Evolutionary conservation across 2,888 invertebrate genomes (phyloP).

Genomic region (Resseliella maxima): DNA sequence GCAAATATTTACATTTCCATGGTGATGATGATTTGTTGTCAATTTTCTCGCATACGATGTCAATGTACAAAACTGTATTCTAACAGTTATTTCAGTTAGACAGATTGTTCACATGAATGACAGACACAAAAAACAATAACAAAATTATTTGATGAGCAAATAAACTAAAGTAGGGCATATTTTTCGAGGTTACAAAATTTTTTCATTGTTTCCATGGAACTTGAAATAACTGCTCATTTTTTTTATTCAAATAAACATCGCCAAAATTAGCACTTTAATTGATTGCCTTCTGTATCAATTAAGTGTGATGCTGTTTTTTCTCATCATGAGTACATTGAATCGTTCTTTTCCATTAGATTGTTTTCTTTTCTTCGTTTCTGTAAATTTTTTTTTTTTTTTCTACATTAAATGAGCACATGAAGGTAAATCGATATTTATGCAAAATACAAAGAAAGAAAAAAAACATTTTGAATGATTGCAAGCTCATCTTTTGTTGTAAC

Average conservation of each 20-base stretch:
- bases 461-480: not conserved
- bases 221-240: not conserved
- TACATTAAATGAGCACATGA: conserved; percentile 5
- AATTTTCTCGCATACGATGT: not conserved
- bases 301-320: not conserved
- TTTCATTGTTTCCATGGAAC: not conserved
- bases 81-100: too few species aligned
- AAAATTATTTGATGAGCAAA: not conserved
- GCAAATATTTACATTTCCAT: not conserved
- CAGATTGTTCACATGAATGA: not conserved
- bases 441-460: not conserved
- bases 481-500: not conserved
- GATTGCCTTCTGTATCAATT: not conserved
- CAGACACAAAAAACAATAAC: not conserved
- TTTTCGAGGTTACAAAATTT: not conserved
- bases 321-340: not conserved
- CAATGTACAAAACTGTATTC: too few species aligned
- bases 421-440: not conserved
- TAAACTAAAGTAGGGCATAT: not conserved
- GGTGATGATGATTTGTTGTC: not conserved
- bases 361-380: not conserved
- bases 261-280: not conserved
- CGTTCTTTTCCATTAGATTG: not conserved
- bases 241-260: not conserved
- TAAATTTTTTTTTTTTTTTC: not conserved